A percentile compares a stretch with the other conserved stretches of the same genome.
Conservation (phyloP, 2,888 invertebrate species). For the Cerastis rubricosa region DNA sequence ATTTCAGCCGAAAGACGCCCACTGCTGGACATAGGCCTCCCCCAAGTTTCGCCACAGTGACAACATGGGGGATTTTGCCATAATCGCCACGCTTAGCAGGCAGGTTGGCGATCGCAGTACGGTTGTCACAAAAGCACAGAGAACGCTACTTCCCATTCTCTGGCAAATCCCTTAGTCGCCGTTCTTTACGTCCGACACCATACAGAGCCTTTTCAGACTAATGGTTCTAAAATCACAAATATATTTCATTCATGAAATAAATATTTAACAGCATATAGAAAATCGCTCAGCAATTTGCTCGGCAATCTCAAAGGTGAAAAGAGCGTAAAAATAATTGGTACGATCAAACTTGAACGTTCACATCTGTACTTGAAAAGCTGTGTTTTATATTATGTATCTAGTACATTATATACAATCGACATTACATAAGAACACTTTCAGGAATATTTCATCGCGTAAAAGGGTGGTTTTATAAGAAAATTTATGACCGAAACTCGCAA, state of each 20-base stretch:
- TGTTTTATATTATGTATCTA: background rate
- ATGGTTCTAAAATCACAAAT: background rate
- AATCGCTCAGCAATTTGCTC: conserved; percentile 25
- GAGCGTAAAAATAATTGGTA: conserved; percentile 59
- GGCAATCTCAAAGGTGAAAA: conserved; percentile 20
- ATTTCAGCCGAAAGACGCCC: too few species aligned
- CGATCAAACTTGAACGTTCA: conserved; percentile 26
- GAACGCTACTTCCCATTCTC: too few species aligned
- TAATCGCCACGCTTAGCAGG: too few species aligned
- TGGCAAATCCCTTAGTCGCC: too few species aligned
- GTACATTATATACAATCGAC: conserved; percentile 30
- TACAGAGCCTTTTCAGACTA: too few species aligned
- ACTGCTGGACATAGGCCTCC: too few species aligned
- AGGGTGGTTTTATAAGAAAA: conserved; percentile 50
- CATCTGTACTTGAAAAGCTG: background rate
- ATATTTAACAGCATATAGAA: conserved; percentile 23
- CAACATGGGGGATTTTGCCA: too few species aligned
- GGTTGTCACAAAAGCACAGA: too few species aligned
- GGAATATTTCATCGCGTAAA: conserved; percentile 58
- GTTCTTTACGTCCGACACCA: too few species aligned
- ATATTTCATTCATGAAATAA: conserved; percentile 9
- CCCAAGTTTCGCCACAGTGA: too few species aligned
- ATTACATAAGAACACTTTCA: conserved; percentile 59
- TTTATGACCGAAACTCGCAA: conserved; percentile 58
- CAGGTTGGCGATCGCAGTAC: too few species aligned